A percentile compares a stretch with the other conserved stretches of the same genome.
phyloP scores from a whole-genome alignment of 2,797 vertebrate species.

The Eulemur rubriventer region DNA sequence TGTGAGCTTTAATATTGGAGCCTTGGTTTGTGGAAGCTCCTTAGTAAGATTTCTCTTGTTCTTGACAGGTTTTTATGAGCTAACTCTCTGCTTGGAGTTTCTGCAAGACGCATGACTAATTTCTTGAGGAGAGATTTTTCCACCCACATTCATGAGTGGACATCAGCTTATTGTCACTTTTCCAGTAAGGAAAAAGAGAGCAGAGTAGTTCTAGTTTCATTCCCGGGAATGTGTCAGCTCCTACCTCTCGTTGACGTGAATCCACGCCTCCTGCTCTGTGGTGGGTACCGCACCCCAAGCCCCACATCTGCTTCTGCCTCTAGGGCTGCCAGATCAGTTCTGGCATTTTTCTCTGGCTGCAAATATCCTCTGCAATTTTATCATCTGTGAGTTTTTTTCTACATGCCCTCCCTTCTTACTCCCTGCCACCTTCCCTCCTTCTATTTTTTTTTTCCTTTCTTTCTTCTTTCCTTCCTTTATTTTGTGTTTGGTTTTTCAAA shows the following conservation, averaged over 20 bases:
- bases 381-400: neutral
- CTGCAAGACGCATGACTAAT: neutral
- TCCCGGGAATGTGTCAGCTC: neutral
- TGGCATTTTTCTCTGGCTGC: neutral
- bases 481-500: neutral
- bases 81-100: neutral
- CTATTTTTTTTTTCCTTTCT: neutral
- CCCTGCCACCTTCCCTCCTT: neutral
- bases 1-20: no score
- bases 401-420: no score
- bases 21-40: no score
- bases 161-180: neutral
- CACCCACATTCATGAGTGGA: no score
- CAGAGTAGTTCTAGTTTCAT: no score
- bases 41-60: neutral
- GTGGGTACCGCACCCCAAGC: rapidly evolving
- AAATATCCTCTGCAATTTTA: neutral
- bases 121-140: neutral
- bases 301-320: neutral
- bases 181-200: neutral
- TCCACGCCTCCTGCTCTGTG: neutral
- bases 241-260: neutral
- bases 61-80: neutral
- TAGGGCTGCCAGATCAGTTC: rapidly evolving
- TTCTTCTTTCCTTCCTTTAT: neutral